Evolutionary conservation across 2,113 vertebrate species (phyloP).

Genomic region (Hyaena hyaena): DNA sequence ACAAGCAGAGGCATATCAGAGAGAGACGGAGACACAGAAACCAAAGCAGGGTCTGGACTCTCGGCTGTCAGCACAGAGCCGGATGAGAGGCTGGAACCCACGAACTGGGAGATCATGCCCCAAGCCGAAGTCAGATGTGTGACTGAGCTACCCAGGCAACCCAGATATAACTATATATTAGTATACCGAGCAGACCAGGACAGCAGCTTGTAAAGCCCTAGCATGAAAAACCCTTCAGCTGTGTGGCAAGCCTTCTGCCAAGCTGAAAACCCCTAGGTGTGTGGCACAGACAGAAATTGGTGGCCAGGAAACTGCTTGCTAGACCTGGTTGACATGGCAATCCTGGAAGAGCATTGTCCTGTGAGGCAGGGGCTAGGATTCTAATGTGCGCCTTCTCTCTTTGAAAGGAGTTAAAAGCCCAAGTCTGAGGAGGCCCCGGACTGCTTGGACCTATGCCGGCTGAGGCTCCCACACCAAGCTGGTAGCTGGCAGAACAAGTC

Average conservation of each 20-base stretch:
- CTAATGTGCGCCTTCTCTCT: background rate
- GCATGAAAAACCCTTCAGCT: background rate
- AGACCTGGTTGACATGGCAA: constrained; percentile 52
- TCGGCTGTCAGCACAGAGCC: too few relatives aligned
- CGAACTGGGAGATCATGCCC: too few relatives aligned
- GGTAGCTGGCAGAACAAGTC: background rate
- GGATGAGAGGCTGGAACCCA: too few relatives aligned
- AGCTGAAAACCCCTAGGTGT: background rate
- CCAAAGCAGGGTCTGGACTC: too few relatives aligned
- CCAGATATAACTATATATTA: background rate
- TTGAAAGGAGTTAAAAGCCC: background rate
- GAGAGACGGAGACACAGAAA: too few relatives aligned
- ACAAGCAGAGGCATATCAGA: too few relatives aligned
- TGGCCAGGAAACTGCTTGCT: background rate
- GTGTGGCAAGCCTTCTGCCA: background rate
- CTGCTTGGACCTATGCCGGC: background rate
- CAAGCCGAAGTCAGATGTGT: too few relatives aligned
- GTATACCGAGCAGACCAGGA: background rate
- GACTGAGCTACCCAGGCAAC: too few relatives aligned
- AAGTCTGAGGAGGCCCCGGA: background rate
- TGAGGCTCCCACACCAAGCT: background rate
- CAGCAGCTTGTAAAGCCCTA: background rate
- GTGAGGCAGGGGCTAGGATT: background rate
- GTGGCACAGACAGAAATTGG: background rate
- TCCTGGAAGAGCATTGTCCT: background rate